Evolutionary conservation across 2,113 vertebrate genomes (phyloP).

Genomic region (Lycocorax pyrrhopterus): DNA sequence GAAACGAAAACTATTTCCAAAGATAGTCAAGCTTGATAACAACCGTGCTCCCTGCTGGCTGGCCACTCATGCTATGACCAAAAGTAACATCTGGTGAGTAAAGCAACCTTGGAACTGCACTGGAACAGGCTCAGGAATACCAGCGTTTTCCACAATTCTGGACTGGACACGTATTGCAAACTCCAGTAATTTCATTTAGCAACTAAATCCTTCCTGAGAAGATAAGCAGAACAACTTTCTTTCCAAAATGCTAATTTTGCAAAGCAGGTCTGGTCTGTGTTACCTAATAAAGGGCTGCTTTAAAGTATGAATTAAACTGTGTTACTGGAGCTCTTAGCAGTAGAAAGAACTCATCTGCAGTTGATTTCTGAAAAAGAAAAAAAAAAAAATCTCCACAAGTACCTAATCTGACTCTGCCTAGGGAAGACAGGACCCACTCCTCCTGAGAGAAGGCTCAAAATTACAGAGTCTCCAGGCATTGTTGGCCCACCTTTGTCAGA

Average conservation of each 20-base stretch:
- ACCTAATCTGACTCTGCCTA: neutral
- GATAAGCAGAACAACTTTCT: neutral
- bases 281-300: neutral
- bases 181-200: neutral
- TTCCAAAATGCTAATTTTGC: neutral
- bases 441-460: neutral
- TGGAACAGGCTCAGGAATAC: neutral
- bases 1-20: neutral
- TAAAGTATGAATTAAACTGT: neutral
- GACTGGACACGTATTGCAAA: neutral
- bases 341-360: neutral
- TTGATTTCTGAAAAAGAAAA: neutral
- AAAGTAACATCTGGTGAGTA: neutral
- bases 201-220: neutral
- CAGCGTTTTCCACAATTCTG: neutral
- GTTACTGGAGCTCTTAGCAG: neutral
- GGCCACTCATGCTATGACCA: neutral
- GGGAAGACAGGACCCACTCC: neutral
- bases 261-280: neutral
- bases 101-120: neutral
- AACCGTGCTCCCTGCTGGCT: rapidly evolving
- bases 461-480: neutral
- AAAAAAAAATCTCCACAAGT: neutral
- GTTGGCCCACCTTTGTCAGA: neutral
- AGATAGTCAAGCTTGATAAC: neutral